Base-by-base conservation (phyloP, 2,888 invertebrate species). In the Cosmorhoe ocellata region DNA sequence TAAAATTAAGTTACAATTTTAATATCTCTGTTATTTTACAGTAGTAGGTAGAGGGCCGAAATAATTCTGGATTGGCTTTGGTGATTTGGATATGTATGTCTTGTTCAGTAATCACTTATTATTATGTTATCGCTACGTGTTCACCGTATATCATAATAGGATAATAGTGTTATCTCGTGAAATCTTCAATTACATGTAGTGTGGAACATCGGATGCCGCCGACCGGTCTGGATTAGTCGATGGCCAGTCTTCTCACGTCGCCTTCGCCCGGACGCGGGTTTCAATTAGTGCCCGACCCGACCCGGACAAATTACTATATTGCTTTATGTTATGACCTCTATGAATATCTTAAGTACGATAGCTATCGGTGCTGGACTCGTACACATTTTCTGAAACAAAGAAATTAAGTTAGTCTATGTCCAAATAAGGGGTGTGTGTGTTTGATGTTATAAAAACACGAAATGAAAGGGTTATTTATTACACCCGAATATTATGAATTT, bases 241-340 rank as follows among this genome's bases (percentile, higher is more conserved):
- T 86, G 81, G 77, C 69, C 76, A 88, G 86, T 86, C 88, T 76
- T 76, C 82, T 87, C 88, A 88, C 88, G 88, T 88, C 84, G 84
- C 69, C 63, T 71, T 88, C 84, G 84, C 69, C 63, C 71, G 71
- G 69, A 67, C 72, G 69, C 67, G 69, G 76, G 75, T 80, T 80
- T 79, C 87, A 89, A 88, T 88, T 89, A 89, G 76, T 73, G 67
- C 67, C 45, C 71, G 67, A 67, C 69, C 60, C 60, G 63, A 62
- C 66, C 71, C 68, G 65, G 59, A 71, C 70, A 71, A 76, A 79
- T 72, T 72, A 77, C 77, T 75, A 76, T 81, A 84, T 81, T 81
- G 80, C 71, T 81, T 81, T 81, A 78, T 71, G 67, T 64, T 53
- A 53, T 48, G 36, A 48, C 40, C 63, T 61, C 71, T 69, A 74